Percentiles rank a stretch among this genome's conserved stretches.
phyloP scores from a whole-genome alignment of 2,797 vertebrate genomes.

The Enteromius unitaeniatus region DNA sequence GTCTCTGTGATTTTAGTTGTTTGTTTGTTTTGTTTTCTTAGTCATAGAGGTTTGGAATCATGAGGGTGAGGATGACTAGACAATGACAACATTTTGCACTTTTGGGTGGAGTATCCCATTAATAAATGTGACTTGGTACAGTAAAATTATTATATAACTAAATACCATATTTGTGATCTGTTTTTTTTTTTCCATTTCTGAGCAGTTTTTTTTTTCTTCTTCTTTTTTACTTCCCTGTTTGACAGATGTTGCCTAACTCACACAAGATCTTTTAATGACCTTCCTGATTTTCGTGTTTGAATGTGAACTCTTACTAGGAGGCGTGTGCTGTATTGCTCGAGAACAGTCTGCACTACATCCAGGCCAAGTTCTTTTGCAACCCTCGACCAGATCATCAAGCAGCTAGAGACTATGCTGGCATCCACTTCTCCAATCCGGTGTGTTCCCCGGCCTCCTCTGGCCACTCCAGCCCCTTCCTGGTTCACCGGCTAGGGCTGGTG shows the following conservation, averaged over 20 bases:
- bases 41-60: neutral
- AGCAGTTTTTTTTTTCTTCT: neutral
- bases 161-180: neutral
- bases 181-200: neutral
- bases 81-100: neutral
- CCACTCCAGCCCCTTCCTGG: slow-evolving; percentile 66
- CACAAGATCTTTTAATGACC: slow-evolving; percentile 3
- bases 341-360: slow-evolving; percentile 88
- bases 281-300: neutral
- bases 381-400: slow-evolving; percentile 66
- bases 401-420: slow-evolving; percentile 71
- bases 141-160: neutral
- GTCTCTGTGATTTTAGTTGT: neutral
- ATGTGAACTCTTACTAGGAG: slow-evolving; percentile 82
- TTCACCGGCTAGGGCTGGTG: slow-evolving; percentile 87
- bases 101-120: neutral
- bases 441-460: slow-evolving; percentile 65
- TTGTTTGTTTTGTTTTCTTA: neutral
- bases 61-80: neutral
- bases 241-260: slow-evolving; percentile 38
- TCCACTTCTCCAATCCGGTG: slow-evolving; percentile 66
- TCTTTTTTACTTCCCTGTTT: neutral
- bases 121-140: neutral
- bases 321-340: slow-evolving; percentile 89
- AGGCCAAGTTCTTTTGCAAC: slow-evolving; percentile 83